Base-by-base conservation (phyloP, 37 sponge, comb jelly and placozoan species). In the Amphimedon queenslandica region DNA sequence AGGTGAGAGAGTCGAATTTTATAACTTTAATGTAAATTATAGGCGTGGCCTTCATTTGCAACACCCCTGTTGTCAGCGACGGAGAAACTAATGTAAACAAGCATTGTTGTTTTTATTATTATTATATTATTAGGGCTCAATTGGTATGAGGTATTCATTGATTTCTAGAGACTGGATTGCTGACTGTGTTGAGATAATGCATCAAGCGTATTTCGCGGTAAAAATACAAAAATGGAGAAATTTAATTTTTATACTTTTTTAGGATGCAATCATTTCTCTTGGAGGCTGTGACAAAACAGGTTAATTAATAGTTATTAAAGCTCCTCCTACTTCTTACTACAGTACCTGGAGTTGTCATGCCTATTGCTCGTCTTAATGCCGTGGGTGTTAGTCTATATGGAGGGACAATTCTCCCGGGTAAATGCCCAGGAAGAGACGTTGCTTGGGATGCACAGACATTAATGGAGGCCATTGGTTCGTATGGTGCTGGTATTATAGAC, bases 281-380 rank as follows among this genome's bases (percentile, higher is more conserved):
- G 88, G 88, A 51, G 88, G 83, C 23, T 87, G 88, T 72, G 88
- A 87, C 32, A 87, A 87, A 32, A 87, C 88, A 61, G 76, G 83
- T 79, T 23, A 55, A 32, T 2, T 0, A 1, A n/a, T 2, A 4
- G 6, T 37, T 28, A 28, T 57, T 20, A 51, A 35, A 63, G 2
- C 27, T 3, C 21, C 55, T 37, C 21, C 67, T 66, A 28, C 66
- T 77, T 39, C 2, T 69, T 28, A 11, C 11, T 29, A 0, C 40
- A 87, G 90, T 89, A 0, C 90, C 90, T 53, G 90, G 90, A 37
- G 85, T 80, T 42, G 58, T 84, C 43, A 89, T 89, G 90, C 85
- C 90, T 2, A 21, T 89, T 27, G 90, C 90, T 21, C 40, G 90
- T n/a, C 72, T 89, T 13, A 55, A 89, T 67, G 67, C 72, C 31